A percentile compares a stretch with the other conserved stretches of the same genome.
These are phyloP conservation scores for Ornithoptera alexandrae DNA, from an alignment of 2,888 invertebrate genomes.

Conservation along the genomic window DNA sequence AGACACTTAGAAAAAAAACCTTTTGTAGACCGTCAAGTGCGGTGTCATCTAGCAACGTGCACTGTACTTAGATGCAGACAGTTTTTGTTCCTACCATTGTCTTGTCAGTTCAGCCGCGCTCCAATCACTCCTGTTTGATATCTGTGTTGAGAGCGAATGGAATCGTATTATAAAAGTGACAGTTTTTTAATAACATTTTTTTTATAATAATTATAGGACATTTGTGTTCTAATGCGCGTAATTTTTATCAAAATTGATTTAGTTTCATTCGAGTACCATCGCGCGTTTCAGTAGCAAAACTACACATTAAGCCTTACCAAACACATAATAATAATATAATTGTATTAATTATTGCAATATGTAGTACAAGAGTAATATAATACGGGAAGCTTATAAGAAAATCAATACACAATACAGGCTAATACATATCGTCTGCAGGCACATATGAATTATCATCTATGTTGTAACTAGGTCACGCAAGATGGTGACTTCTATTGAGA, in stretches of 20 bases:
- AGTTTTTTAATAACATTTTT: not conserved
- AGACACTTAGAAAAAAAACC: conserved; percentile 71
- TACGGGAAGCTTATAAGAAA: not conserved
- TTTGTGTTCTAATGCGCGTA: no score
- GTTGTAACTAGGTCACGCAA: conserved; percentile 50
- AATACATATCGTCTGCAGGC: not conserved
- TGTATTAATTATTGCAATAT: no score
- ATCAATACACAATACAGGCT: not conserved
- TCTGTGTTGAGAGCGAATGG: not conserved
- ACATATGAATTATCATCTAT: conserved; percentile 47
- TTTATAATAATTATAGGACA: not conserved
- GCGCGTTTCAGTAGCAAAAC: no score
- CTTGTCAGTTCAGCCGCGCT: conserved; percentile 16
- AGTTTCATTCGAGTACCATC: no score
- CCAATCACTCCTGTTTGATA: conserved; percentile 22
- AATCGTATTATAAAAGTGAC: not conserved
- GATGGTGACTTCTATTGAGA: conserved; percentile 31
- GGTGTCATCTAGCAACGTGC: conserved; percentile 42
- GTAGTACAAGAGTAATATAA: not conserved
- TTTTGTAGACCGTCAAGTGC: conserved; percentile 65
- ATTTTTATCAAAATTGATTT: no score
- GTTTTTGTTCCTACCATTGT: conserved; percentile 28
- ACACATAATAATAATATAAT: no score
- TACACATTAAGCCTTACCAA: no score
- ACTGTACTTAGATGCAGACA: conserved; percentile 22